Conservation (phyloP, 92 coral and sea anemone genomes). For the Phymanthus crucifer region DNA sequence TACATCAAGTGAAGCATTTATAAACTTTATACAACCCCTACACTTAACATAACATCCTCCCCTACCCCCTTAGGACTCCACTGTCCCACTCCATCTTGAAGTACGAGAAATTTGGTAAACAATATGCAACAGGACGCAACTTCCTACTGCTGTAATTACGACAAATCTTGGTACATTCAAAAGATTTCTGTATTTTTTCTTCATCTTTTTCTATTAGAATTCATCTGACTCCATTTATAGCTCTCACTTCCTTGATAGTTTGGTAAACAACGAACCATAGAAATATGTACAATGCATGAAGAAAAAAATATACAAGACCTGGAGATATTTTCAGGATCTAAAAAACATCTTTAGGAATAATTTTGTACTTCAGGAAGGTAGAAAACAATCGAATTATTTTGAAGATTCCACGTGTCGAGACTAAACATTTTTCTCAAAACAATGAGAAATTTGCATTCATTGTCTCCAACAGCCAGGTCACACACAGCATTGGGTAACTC, state of each 20-base stretch:
- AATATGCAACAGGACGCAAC: background rate
- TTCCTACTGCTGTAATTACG: background rate
- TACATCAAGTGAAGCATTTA: too few relatives aligned
- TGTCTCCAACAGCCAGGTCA: background rate
- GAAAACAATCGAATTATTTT: background rate
- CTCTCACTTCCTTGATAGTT: too few relatives aligned
- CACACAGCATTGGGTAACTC: background rate
- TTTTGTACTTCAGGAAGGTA: background rate
- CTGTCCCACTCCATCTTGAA: too few relatives aligned
- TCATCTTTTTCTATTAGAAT: too few relatives aligned
- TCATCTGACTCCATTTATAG: too few relatives aligned
- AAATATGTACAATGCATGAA: background rate
- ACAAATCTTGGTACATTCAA: background rate
- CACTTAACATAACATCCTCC: background rate
- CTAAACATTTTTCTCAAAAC: background rate
- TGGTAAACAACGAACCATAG: background rate
- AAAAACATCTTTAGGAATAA: background rate
- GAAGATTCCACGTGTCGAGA: background rate
- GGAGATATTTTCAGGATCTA: background rate
- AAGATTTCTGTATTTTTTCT: background rate
- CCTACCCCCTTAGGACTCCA: background rate
- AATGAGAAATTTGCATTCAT: constrained; percentile 1
- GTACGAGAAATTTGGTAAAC: background rate
- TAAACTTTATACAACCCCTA: too few relatives aligned
- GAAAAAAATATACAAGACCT: background rate